Conservation (phyloP, 2,888 invertebrate species). For the Calameuta pallipes region DNA sequence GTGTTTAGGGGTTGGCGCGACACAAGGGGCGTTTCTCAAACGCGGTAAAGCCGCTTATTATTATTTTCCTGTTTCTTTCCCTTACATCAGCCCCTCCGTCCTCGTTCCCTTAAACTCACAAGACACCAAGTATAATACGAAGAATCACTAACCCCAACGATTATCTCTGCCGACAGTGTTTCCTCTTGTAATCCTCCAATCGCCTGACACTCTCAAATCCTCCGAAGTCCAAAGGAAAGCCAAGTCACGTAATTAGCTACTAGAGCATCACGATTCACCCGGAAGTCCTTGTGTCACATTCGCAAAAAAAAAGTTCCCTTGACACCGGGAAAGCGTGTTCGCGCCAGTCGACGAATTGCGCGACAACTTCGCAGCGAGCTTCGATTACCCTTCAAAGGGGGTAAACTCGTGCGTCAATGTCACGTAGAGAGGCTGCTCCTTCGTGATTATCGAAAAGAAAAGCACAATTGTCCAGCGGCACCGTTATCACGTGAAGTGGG, state of each 20-base stretch:
- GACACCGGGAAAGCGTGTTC: not conserved
- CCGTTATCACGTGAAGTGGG: not conserved
- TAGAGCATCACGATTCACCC: not conserved
- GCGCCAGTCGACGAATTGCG: not conserved
- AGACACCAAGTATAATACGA: not conserved
- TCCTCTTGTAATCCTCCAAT: not conserved
- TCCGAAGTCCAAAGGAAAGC: not conserved
- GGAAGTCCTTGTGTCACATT: not conserved
- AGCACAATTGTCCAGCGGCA: not conserved
- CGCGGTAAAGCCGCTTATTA: not conserved
- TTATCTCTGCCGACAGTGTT: not conserved
- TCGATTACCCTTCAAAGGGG: not conserved
- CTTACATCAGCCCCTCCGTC: not conserved
- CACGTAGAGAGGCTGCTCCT: not conserved
- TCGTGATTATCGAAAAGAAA: not conserved
- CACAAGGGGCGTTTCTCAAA: not conserved
- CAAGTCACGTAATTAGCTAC: not conserved
- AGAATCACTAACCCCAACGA: not conserved
- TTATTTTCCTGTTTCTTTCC: not conserved
- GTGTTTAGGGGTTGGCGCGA: slow-evolving; percentile 8
- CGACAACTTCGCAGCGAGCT: not conserved
- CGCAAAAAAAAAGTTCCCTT: not conserved
- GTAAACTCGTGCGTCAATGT: not conserved
- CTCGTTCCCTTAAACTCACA: not conserved
- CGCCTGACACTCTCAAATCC: not conserved